A percentile compares a stretch with the other conserved stretches of the same genome.
phyloP scores from a whole-genome alignment of 1,140 invertebrate genomes.

The Sesamia nonagrioides region DNA sequence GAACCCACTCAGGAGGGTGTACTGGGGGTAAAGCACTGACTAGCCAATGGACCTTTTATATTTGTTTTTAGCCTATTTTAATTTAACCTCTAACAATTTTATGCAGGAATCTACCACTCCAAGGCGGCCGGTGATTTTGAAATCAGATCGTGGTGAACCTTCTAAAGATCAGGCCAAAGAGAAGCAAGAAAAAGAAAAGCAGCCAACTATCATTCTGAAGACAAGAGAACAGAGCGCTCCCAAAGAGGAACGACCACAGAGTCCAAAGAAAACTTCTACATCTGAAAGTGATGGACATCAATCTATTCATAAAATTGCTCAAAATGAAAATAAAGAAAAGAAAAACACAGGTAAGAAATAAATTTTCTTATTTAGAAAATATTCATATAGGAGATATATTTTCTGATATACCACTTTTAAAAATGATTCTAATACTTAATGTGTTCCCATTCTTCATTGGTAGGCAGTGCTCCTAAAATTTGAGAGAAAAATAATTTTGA shows the following conservation, averaged over 20 bases:
- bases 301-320: conserved; percentile 76
- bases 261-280: conserved; percentile 76
- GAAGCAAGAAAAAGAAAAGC: conserved; percentile 82
- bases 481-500: neutral
- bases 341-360: conserved; percentile 66
- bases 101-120: conserved; percentile 73
- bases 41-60: neutral
- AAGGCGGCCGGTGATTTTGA: conserved; percentile 81
- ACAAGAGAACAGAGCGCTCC: conserved; percentile 81
- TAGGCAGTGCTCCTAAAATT: neutral
- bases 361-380: neutral
- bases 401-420: too few species aligned
- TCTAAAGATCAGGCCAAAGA: conserved; percentile 73
- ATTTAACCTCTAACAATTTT: neutral
- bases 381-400: too few species aligned
- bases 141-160: conserved; percentile 78
- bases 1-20: too few species aligned
- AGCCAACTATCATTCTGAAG: conserved; percentile 85
- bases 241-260: conserved; percentile 82
- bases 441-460: too few species aligned
- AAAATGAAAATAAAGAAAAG: conserved; percentile 86
- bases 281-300: conserved; percentile 74
- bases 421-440: too few species aligned
- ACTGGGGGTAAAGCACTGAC: too few species aligned
- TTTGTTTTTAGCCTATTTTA: neutral